These are phyloP conservation scores for Drosophila neonasuta DNA, from an alignment of 2,888 invertebrate species.

Conservation along the genomic window DNA sequence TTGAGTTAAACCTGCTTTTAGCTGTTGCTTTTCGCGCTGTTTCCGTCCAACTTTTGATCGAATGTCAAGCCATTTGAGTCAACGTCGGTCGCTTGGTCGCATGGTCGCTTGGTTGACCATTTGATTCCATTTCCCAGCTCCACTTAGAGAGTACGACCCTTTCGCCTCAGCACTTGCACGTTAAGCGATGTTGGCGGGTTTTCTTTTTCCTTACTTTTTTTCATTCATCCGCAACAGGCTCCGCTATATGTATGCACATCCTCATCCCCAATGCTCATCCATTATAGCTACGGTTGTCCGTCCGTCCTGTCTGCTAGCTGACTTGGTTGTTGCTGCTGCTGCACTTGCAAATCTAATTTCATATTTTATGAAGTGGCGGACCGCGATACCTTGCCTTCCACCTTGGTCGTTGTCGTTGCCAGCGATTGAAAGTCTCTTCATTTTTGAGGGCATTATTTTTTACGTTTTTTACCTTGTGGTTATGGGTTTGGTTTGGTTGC, in stretches of 20 bases:
- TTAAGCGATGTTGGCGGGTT: slow-evolving; percentile 37
- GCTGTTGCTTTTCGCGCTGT: slow-evolving; percentile 44
- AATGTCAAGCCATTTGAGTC: slow-evolving; percentile 74
- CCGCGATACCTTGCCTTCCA: slow-evolving; percentile 28
- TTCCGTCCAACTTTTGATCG: slow-evolving; percentile 69
- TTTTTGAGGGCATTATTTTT: slow-evolving; percentile 47
- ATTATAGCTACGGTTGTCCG: slow-evolving; percentile 34
- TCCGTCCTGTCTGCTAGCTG: slow-evolving; percentile 6
- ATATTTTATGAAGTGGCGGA: slow-evolving; percentile 74
- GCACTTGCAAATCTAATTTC: slow-evolving; percentile 75
- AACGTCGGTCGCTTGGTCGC: slow-evolving; percentile 39
- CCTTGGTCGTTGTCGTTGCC: slow-evolving; percentile 1
- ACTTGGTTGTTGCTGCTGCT: slow-evolving; percentile 17
- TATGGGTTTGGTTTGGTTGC: slow-evolving; percentile 15
- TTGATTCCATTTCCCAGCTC: slow-evolving; percentile 43
- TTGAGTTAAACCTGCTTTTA: slow-evolving; percentile 36
- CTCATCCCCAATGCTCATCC: slow-evolving; percentile 13
- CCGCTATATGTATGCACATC: slow-evolving; percentile 54
- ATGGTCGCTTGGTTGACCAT: slow-evolving; percentile 55
- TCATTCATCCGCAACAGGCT: slow-evolving; percentile 47
- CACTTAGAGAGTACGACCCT: slow-evolving; percentile 25
- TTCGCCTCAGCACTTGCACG: slow-evolving; percentile 41
- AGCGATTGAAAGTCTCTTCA: slow-evolving; percentile 35
- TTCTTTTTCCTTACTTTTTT: slow-evolving; percentile 25
- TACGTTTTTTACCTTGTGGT: slow-evolving; percentile 53